These are phyloP conservation scores for Muricea muricata DNA, from an alignment of 92 coral and sea anemone genomes.

Conservation along the genomic window DNA sequence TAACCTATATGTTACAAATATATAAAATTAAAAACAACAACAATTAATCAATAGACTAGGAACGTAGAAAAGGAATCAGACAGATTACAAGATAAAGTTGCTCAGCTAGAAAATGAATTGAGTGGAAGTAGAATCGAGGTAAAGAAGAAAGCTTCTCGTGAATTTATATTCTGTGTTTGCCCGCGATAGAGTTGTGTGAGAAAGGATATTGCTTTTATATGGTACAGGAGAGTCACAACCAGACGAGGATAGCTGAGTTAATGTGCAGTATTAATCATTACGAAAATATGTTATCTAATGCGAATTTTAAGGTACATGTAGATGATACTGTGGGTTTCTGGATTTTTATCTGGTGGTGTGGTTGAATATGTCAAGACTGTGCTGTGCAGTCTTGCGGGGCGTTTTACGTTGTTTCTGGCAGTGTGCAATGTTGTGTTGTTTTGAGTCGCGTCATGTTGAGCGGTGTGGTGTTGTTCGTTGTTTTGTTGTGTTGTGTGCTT, in stretches of 20 bases:
- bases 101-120: slow-evolving; percentile 48
- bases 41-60: slow-evolving; percentile 22
- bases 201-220: background rate
- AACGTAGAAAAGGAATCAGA: slow-evolving; percentile 28
- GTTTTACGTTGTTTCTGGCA: no score
- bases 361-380: no score
- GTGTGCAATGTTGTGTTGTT: no score
- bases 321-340: no score
- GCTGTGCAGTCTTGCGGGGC: no score
- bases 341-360: no score
- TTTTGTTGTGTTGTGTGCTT: background rate
- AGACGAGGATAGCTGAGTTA: slow-evolving; percentile 54
- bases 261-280: slow-evolving; percentile 75
- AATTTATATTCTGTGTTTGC: background rate
- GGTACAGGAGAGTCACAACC: slow-evolving; percentile 57
- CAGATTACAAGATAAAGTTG: slow-evolving; percentile 24
- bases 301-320: slow-evolving; percentile 32
- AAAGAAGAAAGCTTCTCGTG: background rate
- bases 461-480: no score
- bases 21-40: no score
- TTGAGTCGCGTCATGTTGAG: no score
- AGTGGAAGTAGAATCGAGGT: slow-evolving; percentile 58
- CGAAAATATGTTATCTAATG: slow-evolving; percentile 53
- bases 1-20: no score
- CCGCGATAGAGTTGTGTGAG: background rate